These are phyloP conservation scores for Dendrolimus punctatus DNA, from an alignment of 1,140 invertebrate species.

Conservation along the genomic window DNA sequence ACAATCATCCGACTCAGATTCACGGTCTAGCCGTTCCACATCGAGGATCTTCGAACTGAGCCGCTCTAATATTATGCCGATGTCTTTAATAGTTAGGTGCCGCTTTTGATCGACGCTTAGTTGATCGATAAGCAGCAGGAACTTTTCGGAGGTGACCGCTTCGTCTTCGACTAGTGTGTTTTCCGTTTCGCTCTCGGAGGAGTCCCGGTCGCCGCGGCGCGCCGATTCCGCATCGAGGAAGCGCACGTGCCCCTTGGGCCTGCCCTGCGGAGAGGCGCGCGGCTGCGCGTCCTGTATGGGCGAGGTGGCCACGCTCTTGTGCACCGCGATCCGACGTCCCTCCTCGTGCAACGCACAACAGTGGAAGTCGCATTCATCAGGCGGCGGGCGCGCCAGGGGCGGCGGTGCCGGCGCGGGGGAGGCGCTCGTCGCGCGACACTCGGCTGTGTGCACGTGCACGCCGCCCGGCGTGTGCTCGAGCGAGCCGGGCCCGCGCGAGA, in stretches of 20 bases:
- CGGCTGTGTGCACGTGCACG: constrained; percentile 87
- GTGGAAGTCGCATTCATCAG: constrained; percentile 93
- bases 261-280: constrained; percentile 76
- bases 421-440: constrained; percentile 84
- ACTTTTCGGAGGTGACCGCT: constrained; percentile 89
- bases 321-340: constrained; percentile 89
- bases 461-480: constrained; percentile 76
- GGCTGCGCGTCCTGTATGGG: constrained; percentile 88
- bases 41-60: constrained; percentile 94
- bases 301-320: constrained; percentile 92
- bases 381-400: constrained; percentile 53
- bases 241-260: constrained; percentile 78
- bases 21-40: constrained; percentile 91
- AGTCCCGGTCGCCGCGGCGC: constrained; percentile 80
- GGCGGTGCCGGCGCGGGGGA: constrained; percentile 64
- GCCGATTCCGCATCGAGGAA: constrained; percentile 81
- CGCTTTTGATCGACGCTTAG: constrained; percentile 92
- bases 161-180: constrained; percentile 94
- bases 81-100: constrained; percentile 94
- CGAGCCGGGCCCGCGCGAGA: constrained; percentile 78
- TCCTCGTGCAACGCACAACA: constrained; percentile 95
- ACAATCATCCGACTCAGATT: constrained; percentile 92
- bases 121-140: constrained; percentile 93
- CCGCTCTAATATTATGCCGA: constrained; percentile 93
- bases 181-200: constrained; percentile 93